Evolutionary conservation across 1,140 invertebrate genomes (phyloP).

Genomic region (Sinella curviseta): DNA sequence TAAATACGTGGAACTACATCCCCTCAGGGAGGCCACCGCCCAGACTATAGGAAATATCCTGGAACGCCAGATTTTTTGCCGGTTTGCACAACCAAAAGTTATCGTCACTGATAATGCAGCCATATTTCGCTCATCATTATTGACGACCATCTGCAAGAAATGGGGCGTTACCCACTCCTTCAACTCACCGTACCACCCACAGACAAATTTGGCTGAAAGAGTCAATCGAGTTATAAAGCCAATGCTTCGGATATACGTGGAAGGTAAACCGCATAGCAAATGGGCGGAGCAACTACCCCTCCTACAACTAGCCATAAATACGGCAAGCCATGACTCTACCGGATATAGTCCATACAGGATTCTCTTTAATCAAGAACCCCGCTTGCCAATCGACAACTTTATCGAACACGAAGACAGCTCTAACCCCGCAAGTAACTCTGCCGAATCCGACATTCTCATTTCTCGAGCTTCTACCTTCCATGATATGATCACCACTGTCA

Average conservation of each 20-base stretch:
- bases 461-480: neutral
- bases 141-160: slow-evolving; percentile 16
- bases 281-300: neutral
- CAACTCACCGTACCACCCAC: slow-evolving; percentile 54
- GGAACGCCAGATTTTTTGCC: slow-evolving; percentile 48
- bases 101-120: slow-evolving; percentile 51
- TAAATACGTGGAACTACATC: slow-evolving; percentile 49
- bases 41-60: slow-evolving; percentile 49
- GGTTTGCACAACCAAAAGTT: slow-evolving; percentile 49
- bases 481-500: neutral
- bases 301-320: slow-evolving; percentile 27
- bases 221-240: slow-evolving; percentile 56
- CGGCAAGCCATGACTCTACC: neutral
- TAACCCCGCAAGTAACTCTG: neutral
- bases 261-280: slow-evolving; percentile 11
- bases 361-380: slow-evolving; percentile 25
- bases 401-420: neutral
- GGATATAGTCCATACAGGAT: neutral
- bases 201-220: slow-evolving; percentile 55
- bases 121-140: slow-evolving; percentile 14
- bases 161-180: slow-evolving; percentile 35
- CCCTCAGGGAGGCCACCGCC: slow-evolving; percentile 50
- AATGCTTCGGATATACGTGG: slow-evolving; percentile 48
- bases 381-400: slow-evolving; percentile 14
- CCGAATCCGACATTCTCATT: neutral